phyloP scores from a whole-genome alignment of 2,797 vertebrate genomes.

The Salarias fasciatus region DNA sequence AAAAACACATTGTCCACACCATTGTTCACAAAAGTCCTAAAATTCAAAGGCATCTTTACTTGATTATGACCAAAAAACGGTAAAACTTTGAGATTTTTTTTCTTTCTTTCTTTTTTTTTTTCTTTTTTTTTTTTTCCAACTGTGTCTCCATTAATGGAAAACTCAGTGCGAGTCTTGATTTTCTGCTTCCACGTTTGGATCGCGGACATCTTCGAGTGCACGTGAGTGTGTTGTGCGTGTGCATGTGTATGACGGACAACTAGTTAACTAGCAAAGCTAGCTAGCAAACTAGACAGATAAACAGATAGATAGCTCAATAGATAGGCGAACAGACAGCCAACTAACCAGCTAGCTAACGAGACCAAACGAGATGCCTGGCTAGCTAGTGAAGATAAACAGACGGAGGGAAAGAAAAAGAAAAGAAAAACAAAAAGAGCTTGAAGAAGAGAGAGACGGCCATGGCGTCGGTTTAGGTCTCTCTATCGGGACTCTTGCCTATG shows the following conservation, averaged over 20 bases:
- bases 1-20: slow-evolving; percentile 87
- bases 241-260: slow-evolving; percentile 40
- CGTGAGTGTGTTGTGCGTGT: slow-evolving; percentile 7
- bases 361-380: slow-evolving; percentile 45
- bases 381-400: slow-evolving; percentile 55
- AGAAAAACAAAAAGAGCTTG: slow-evolving; percentile 34
- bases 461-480: slow-evolving; percentile 83
- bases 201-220: slow-evolving; percentile 5
- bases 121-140: slow-evolving; percentile 7
- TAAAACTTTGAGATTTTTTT: slow-evolving; percentile 47
- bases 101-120: too few species aligned
- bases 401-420: not conserved
- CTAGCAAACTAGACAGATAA: slow-evolving; percentile 71
- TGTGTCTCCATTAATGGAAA: slow-evolving; percentile 48
- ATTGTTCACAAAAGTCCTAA: slow-evolving; percentile 87
- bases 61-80: slow-evolving; percentile 80
- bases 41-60: slow-evolving; percentile 86
- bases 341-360: slow-evolving; percentile 56
- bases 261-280: slow-evolving; percentile 63
- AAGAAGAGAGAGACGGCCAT: slow-evolving; percentile 18
- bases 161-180: slow-evolving; percentile 61
- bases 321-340: slow-evolving; percentile 62
- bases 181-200: slow-evolving; percentile 41
- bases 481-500: slow-evolving; percentile 91
- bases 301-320: slow-evolving; percentile 71